Evolutionary conservation across 1,140 invertebrate genomes (phyloP), one percentile per base, ranked within the genome.

Genomic region (Aricia agestis): DNA sequence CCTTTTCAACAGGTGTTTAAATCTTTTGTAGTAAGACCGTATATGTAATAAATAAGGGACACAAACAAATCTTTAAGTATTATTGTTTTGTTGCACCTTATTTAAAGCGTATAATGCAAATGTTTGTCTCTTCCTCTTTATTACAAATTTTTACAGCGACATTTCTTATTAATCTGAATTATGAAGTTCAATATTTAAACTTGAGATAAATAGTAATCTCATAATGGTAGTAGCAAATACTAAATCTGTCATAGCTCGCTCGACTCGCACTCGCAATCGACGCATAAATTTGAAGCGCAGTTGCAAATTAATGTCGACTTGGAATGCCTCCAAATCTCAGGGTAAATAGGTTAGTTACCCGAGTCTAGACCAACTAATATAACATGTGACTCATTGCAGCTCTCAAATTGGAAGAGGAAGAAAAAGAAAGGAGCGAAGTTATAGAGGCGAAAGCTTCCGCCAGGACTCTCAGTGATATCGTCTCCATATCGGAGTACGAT

Each of bases 401-500:
- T 17, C 77, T 94, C 19, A 93, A 93, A 80, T 80, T 94, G 61
- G 93, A 94, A 19, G 93, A 93, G 41, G 91, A 90, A 36, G 36
- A 36, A 9, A 76, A 91, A 71, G 67, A 92, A 85, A 82, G 87
- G 82, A 83, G 84, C 79, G 78, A 93, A 90, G 77, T 77, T 82
- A n/a, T n/a, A n/a, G 81, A 89, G 70, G 84, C 88, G 6, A 94
- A 94, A 77, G 92, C 90, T 2, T 94, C 94, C 58, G 94, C 93
- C 1, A 88, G 94, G 32, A 95, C 94, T 0, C 84, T 95, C 0
- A 95, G 94, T 78, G 95, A 95, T 74, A 95, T 95, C 67, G 85
- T 95, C 3, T 95, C 94, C 0, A 94, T 95, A 84, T 95, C 94
- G 0, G 94, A 95, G 69, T 95, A 93, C 68, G 94, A 95, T 65